Conservation (phyloP, 1,140 invertebrate genomes). For the Drosophila lacteicornis region DNA sequence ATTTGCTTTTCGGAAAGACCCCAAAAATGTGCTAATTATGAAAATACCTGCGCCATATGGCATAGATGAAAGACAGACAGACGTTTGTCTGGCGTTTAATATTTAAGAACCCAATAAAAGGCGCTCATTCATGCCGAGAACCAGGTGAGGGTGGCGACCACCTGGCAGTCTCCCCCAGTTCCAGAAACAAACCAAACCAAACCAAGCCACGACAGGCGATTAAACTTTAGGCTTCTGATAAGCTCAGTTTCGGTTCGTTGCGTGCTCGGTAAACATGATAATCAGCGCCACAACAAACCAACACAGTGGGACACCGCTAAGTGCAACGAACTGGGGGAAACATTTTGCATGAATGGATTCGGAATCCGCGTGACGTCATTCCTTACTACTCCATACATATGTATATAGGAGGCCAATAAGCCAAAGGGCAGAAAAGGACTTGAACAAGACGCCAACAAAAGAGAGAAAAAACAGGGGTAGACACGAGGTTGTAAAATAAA, state of each 20-base stretch:
- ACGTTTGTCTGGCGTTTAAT: conserved; percentile 9
- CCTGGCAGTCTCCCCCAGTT: background rate
- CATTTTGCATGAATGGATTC: conserved; percentile 25
- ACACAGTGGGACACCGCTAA: conserved; percentile 6
- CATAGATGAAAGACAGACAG: conserved; percentile 7
- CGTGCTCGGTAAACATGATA: conserved; percentile 52
- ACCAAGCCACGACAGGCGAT: conserved; percentile 29
- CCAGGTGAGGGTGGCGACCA: background rate
- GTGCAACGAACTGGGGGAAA: conserved; percentile 2
- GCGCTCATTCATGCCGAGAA: conserved; percentile 3
- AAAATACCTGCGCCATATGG: conserved; percentile 22
- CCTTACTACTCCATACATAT: background rate
- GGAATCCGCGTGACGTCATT: conserved; percentile 29
- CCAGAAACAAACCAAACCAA: conserved; percentile 10
- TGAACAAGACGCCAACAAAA: conserved; percentile 20
- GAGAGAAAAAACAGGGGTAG: background rate
- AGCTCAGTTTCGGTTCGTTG: conserved; percentile 46
- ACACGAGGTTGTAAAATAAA: conserved; percentile 7
- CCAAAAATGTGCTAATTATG: conserved; percentile 43
- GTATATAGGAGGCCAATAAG: conserved; percentile 29
- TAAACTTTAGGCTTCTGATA: conserved; percentile 34
- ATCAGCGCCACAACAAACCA: conserved; percentile 42
- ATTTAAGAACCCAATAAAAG: conserved; percentile 18
- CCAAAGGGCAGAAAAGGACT: conserved; percentile 45
- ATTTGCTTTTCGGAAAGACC: background rate